phyloP scores from a whole-genome alignment of 2,797 vertebrate species.

The Anas bernieri region DNA sequence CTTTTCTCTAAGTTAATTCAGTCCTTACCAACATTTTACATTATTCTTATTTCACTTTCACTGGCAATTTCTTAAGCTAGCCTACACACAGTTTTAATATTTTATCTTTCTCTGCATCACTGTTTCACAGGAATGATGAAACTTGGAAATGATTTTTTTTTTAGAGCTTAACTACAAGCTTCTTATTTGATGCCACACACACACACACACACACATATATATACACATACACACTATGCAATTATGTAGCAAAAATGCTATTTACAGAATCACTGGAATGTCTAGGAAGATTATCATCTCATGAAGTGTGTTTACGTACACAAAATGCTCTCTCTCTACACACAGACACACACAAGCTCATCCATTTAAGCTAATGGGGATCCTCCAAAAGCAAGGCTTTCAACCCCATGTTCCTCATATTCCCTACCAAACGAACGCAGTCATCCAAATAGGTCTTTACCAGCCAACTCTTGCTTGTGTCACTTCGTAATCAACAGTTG shows the following conservation, averaged over 20 bases:
- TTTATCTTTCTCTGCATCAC: not conserved
- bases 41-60: not conserved
- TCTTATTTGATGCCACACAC: not conserved
- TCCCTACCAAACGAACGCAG: not conserved
- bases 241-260: not conserved
- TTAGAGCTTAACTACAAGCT: not conserved
- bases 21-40: not conserved
- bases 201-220: not conserved
- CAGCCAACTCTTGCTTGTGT: not conserved
- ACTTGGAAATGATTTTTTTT: not conserved
- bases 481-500: not conserved
- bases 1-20: not conserved
- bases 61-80: not conserved
- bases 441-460: not conserved
- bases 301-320: not conserved
- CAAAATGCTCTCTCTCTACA: not conserved
- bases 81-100: not conserved
- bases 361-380: not conserved
- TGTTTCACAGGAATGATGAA: not conserved
- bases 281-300: not conserved
- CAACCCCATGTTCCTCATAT: not conserved
- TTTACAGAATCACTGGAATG: not conserved
- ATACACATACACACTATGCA: not conserved
- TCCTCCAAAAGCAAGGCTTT: not conserved
- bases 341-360: not conserved